Evolutionary conservation across 2,888 invertebrate species (phyloP).

Genomic region (Stenchaetothrips biformis): DNA sequence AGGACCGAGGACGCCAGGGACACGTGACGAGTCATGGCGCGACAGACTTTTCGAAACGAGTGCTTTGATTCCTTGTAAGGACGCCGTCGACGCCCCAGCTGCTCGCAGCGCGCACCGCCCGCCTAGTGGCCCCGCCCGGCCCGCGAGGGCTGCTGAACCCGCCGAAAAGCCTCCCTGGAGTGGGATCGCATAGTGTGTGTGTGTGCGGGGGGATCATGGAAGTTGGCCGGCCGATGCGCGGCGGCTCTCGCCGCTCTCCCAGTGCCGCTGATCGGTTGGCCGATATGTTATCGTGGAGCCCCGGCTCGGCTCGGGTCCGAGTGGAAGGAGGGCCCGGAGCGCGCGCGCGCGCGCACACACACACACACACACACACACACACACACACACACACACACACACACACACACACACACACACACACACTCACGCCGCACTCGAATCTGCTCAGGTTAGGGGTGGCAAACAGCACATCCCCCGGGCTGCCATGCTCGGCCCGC

Average conservation of each 20-base stretch:
- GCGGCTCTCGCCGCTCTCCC: not conserved
- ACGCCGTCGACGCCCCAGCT: not conserved
- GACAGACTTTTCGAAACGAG: not conserved
- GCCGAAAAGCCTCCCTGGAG: not conserved
- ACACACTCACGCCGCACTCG: not conserved
- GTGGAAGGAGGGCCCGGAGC: not conserved
- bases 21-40: not conserved
- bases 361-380: not conserved
- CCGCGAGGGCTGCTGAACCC: not conserved
- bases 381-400: too few species aligned
- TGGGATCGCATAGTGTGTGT: not conserved
- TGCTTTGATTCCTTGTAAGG: not conserved
- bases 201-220: slow-evolving; percentile 11
- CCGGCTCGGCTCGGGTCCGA: not conserved
- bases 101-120: too few species aligned
- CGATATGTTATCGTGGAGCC: not conserved
- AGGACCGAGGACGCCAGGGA: not conserved
- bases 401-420: not conserved
- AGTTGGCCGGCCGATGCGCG: not conserved
- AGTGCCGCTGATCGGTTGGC: not conserved
- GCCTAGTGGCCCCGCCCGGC: too few species aligned
- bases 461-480: not conserved
- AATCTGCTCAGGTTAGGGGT: not conserved
- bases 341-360: too few species aligned
- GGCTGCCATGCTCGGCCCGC: too few species aligned